Evolutionary conservation across 2,888 invertebrate genomes (phyloP), one percentile per base, ranked within the genome.

Genomic region (Orgyia antiqua): DNA sequence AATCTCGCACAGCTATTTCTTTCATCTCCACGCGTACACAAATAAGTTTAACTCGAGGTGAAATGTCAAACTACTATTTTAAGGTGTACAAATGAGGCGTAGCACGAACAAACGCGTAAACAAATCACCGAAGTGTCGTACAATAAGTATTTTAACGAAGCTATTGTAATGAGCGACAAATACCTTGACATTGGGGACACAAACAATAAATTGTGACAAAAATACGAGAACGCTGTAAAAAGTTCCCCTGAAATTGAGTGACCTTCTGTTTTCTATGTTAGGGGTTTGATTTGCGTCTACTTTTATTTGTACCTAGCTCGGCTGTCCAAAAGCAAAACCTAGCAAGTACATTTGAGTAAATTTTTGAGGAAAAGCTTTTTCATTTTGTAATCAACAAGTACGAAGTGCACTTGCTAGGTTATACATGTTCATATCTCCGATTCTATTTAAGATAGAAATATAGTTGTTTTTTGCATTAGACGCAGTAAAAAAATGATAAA

Each of bases 91-190:
- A 55, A 52, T 42, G 55, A 39, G 24, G 39, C 49, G 35, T 51
- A 24, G 37, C 28, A 27, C 58, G 63, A 60, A 58, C 58, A 66
- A 62, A 64, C 63, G 60, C 45, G 66, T 51, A 56, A 70, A 80
- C 75, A 79, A 83, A 83, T 82, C 75, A 79, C 71, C 39, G 43
- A 20, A 50, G 56, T 69, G 77, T 74, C 75, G 57, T 24, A 9
- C 24, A 27, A 76, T 77, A 71, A 74, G 58, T 70, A 83, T 83
- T 75, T 84, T 86, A 84, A 86, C 79, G 83, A 83, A 68, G 61
- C 67, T 51, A 36, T 32, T 32, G 60, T 51, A 59, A 38, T 23
- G 58, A 51, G 60, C 55, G 36, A 67, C 68, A 72, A 75, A 77
- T 78, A 75, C 76, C 60, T 67, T 63, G 68, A 72, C 69, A 65